phyloP scores from a whole-genome alignment of 2,113 vertebrate genomes.

The Leptodactylus fuscus region DNA sequence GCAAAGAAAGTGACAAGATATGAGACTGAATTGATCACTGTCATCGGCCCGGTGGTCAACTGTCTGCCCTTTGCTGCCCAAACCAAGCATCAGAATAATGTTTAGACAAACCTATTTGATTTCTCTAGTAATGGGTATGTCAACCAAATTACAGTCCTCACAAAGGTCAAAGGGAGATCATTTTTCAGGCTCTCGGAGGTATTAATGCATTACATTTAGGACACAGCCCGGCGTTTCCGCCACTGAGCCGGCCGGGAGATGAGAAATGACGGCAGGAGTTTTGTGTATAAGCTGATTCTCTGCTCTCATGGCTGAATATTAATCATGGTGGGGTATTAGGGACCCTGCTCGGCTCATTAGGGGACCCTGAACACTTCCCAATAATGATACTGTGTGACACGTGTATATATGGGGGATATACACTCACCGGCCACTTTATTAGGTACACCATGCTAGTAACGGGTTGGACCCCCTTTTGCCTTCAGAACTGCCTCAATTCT shows the following conservation, averaged over 20 bases:
- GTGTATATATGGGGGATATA: too few species aligned
- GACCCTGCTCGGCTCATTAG: not conserved
- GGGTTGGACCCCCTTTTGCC: too few species aligned
- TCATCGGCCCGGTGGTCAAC: slow-evolving; percentile 81
- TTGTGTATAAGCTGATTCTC: slow-evolving; percentile 27
- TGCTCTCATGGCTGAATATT: not conserved
- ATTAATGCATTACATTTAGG: slow-evolving; percentile 76
- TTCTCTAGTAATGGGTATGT: slow-evolving; percentile 86
- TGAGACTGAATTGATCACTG: slow-evolving; percentile 82
- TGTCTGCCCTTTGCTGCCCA: slow-evolving; percentile 81
- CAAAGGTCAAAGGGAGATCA: slow-evolving; percentile 83
- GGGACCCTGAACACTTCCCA: not conserved
- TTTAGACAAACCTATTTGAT: slow-evolving; percentile 90
- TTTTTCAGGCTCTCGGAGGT: slow-evolving; percentile 80
- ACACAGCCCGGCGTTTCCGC: slow-evolving; percentile 55
- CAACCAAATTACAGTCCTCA: slow-evolving; percentile 84
- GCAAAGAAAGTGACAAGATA: slow-evolving; percentile 79
- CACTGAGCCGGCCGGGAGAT: not conserved
- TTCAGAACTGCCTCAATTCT: too few species aligned
- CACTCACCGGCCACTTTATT: too few species aligned
- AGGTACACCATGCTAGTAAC: too few species aligned
- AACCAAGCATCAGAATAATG: slow-evolving; percentile 83
- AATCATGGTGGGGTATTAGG: not conserved
- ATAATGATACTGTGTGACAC: too few species aligned
- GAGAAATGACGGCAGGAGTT: slow-evolving; percentile 13